phyloP scores from a whole-genome alignment of 2,888 invertebrate species.

The Agrochola circellaris region DNA sequence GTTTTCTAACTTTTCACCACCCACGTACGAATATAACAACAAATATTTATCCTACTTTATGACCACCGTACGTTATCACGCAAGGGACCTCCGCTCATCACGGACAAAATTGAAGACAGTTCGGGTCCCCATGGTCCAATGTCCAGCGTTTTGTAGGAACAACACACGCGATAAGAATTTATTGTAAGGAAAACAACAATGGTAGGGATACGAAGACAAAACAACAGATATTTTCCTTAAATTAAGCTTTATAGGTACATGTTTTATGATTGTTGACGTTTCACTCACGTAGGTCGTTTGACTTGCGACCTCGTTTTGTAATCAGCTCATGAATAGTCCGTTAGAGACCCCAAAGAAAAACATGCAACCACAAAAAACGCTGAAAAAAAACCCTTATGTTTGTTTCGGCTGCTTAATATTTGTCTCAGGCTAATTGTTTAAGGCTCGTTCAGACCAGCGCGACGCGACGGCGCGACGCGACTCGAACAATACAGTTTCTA shows the following conservation, averaged over 20 bases:
- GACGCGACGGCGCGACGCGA: too few relatives aligned
- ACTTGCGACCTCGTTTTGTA: neutral
- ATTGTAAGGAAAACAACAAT: slow-evolving; percentile 39
- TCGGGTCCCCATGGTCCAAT: slow-evolving; percentile 58
- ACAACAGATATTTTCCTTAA: slow-evolving; percentile 17
- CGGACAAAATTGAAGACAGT: slow-evolving; percentile 58
- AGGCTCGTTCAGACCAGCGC: too few relatives aligned
- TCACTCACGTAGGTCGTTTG: neutral
- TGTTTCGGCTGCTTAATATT: too few relatives aligned
- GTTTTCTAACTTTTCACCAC: neutral
- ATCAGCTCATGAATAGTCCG: slow-evolving; percentile 3
- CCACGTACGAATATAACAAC: slow-evolving; percentile 12
- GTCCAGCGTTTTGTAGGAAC: slow-evolving; percentile 46
- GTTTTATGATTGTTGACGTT: slow-evolving; percentile 6
- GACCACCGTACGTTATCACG: slow-evolving; percentile 44
- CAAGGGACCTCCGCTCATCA: slow-evolving; percentile 41
- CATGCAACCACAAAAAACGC: too few relatives aligned
- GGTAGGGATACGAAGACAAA: neutral
- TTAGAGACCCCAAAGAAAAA: neutral
- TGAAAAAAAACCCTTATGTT: too few relatives aligned
- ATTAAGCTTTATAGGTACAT: slow-evolving; percentile 15
- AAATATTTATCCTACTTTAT: slow-evolving; percentile 41
- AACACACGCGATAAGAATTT: slow-evolving; percentile 64
- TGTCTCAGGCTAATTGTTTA: too few relatives aligned
- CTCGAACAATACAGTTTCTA: too few relatives aligned